Base-by-base conservation (phyloP, 1,140 invertebrate genomes). In the Drosophila obscura region DNA sequence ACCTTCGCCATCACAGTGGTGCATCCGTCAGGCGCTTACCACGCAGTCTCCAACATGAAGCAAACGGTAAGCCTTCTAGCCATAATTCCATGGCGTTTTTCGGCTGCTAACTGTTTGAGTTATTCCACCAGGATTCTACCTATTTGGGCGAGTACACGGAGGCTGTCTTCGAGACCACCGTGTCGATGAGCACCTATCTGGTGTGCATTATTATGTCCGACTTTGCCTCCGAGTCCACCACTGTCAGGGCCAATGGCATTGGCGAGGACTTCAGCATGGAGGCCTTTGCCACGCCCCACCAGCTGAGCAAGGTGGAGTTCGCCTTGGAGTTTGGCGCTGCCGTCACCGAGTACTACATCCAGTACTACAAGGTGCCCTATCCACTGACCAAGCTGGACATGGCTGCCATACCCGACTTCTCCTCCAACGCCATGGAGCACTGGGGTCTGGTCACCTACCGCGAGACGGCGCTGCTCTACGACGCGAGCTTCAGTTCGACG, bases 341-440 rank as follows among this genome's bases (percentile, higher is more conserved):
- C 77, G 95, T 96, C 6, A 96, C 97, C 4, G 95, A 98, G 87
- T 98, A 94, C 90, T 99, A 96, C 90, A 95, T 96, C 24, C 93
- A 97, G 26, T 97, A 98, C 91, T 99, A 98, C 91, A 93, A 95
- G 67, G 95, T 98, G 53, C 90, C 94, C 19, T 99, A 98, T 93
- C 97, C 97, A 7, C 92, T 98, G 26, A 96, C 96, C 24, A 98
- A 98, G 93, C 92, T 97, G 80, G 97, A 98, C 93, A 95, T 98
- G 94, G 96, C 97, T 66, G 97, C 96, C 11, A 97, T 99, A 73
- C 98, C 98, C 1, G 97, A 99, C 92, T 99, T 99, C 93, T 95
- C 96, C 5, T 97, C 97, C 0, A 97, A 96, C 11, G 98, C 97
- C 0, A 99, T 99, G 95, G 98, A 99, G 92, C 97, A 98, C 92